phyloP scores from a whole-genome alignment of 2,888 invertebrate genomes.

The Mimachlamys varia region DNA sequence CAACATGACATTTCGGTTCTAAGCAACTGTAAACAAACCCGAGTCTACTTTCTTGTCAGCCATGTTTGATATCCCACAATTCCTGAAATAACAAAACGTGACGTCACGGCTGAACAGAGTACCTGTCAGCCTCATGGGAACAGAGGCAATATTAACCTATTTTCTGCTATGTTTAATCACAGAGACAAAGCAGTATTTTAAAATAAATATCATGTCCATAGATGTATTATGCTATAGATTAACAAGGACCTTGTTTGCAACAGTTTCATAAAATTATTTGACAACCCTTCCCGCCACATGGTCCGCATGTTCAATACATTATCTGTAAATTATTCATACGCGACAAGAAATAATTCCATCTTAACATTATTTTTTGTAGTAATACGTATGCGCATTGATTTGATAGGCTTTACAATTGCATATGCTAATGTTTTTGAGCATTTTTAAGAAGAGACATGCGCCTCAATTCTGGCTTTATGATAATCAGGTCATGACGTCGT shows the following conservation, averaged over 20 bases:
- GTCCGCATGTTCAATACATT: conserved; percentile 43
- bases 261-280: not conserved
- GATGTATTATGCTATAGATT: not conserved
- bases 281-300: conserved; percentile 46
- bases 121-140: not conserved
- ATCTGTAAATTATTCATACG: conserved; percentile 49
- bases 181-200: not conserved
- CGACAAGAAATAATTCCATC: conserved; percentile 48
- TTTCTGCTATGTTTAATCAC: not conserved
- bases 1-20: conserved; percentile 43
- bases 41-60: conserved; percentile 80
- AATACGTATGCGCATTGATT: conserved; percentile 22
- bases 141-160: not conserved
- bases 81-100: conserved; percentile 37
- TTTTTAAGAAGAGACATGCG: conserved; percentile 11
- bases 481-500: conserved; percentile 46
- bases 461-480: conserved; percentile 40
- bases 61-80: conserved; percentile 71
- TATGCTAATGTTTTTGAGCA: not conserved
- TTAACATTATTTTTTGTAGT: not conserved
- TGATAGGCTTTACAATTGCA: conserved; percentile 12
- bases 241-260: not conserved
- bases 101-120: conserved; percentile 24
- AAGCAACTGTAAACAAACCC: conserved; percentile 80
- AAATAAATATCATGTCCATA: not conserved